These are phyloP conservation scores for Eubucco bourcierii DNA, from an alignment of 2,113 vertebrate genomes.

Conservation along the genomic window DNA sequence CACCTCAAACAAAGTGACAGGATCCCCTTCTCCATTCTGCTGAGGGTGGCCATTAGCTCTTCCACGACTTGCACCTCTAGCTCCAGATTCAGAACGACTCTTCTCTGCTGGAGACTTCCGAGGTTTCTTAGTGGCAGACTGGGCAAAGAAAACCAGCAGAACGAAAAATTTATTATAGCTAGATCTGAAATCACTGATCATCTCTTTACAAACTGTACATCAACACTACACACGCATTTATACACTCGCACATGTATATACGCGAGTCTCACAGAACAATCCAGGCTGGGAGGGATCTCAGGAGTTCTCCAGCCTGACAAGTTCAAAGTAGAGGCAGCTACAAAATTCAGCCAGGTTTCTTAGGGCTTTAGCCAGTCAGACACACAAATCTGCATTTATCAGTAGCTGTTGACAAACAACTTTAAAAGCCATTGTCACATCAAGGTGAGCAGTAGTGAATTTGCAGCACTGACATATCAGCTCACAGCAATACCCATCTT, in stretches of 20 bases:
- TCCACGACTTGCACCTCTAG: conserved; percentile 80
- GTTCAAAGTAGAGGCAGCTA: neutral
- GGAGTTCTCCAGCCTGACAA: neutral
- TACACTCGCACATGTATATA: too few relatives aligned
- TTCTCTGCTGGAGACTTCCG: conserved; percentile 89
- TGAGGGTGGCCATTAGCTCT: conserved; percentile 92
- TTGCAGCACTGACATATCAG: accelerated
- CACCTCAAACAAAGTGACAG: conserved; percentile 93
- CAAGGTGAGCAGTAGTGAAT: neutral
- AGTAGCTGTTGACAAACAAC: neutral
- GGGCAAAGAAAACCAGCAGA: conserved; percentile 61
- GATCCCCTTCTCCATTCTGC: conserved; percentile 92
- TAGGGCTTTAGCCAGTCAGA: neutral
- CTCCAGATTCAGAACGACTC: conserved; percentile 73
- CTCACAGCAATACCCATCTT: accelerated
- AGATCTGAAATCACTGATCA: neutral
- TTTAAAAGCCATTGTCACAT: neutral
- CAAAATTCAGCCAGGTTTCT: neutral
- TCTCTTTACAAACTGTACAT: neutral
- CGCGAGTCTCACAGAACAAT: neutral
- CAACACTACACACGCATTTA: neutral
- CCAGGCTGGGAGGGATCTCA: neutral
- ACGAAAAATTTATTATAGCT: conserved; percentile 23
- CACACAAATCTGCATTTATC: neutral
- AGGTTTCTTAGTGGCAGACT: conserved; percentile 92